phyloP scores from a whole-genome alignment of 2,888 invertebrate species.

The Drosophila kambysellisi region DNA sequence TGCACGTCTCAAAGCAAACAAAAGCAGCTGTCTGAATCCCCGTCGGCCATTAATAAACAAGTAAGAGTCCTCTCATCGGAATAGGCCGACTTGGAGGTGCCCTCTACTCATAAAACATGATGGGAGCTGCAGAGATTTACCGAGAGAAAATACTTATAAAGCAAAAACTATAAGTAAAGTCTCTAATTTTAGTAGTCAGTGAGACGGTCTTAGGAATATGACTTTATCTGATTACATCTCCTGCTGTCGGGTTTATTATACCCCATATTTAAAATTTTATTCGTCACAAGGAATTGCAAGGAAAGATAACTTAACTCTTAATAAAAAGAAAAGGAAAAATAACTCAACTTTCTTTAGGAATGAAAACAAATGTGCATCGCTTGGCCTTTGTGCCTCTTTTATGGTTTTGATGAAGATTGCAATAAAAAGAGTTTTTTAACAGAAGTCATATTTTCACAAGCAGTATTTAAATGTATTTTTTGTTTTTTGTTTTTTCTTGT shows the following conservation, averaged over 20 bases:
- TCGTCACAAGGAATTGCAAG: background rate
- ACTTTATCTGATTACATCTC: background rate
- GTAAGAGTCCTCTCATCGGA: conserved; percentile 2
- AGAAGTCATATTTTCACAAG: conserved; percentile 5
- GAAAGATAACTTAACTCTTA: conserved; percentile 3
- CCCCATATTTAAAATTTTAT: background rate
- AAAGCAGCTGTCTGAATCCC: conserved; percentile 19
- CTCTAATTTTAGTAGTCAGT: background rate
- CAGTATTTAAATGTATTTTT: conserved; percentile 15
- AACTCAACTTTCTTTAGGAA: conserved; percentile 6
- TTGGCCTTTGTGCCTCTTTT: conserved; percentile 3
- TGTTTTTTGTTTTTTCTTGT: background rate
- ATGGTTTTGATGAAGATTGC: conserved; percentile 4
- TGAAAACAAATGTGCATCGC: conserved; percentile 14
- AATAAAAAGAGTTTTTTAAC: conserved; percentile 4
- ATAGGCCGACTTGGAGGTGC: background rate
- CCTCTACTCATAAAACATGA: background rate
- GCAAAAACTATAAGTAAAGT: background rate
- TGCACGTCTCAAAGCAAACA: conserved; percentile 20
- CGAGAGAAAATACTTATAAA: background rate
- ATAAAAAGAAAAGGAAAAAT: background rate
- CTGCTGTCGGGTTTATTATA: background rate
- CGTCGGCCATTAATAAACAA: conserved; percentile 19
- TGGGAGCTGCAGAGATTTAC: no score
- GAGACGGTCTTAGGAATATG: background rate